These are phyloP conservation scores for Dasypolia templi DNA, from an alignment of 2,888 invertebrate genomes.

Conservation along the genomic window DNA sequence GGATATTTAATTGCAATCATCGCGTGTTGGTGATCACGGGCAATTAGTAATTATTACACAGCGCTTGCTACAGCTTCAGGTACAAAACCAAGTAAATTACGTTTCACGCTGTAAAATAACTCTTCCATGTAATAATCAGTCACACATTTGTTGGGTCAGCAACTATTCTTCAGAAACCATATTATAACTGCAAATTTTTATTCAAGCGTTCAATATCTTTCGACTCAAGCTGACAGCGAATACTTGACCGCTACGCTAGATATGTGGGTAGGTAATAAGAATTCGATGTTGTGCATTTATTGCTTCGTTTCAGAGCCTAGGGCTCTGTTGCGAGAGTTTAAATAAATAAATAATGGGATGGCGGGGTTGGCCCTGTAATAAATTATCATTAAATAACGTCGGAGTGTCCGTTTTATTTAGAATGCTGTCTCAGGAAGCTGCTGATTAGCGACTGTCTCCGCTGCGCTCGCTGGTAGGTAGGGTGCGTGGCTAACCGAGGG, in stretches of 20 bases:
- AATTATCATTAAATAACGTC: constrained; percentile 38
- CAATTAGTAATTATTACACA: not conserved
- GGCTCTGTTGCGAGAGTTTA: constrained; percentile 1
- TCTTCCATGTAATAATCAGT: constrained; percentile 13
- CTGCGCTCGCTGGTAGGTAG: constrained; percentile 2
- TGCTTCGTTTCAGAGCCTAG: not conserved
- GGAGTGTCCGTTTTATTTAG: constrained; percentile 30
- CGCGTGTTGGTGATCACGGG: not conserved
- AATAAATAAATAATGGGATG: constrained; percentile 17
- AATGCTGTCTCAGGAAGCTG: constrained; percentile 34
- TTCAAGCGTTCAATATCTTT: constrained; percentile 37
- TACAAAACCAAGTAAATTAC: not conserved
- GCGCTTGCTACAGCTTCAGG: not conserved
- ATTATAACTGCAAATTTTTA: constrained; percentile 32
- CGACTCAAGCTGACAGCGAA: constrained; percentile 4
- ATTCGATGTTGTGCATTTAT: constrained; percentile 7
- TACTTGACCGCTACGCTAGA: constrained; percentile 30
- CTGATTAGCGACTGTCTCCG: constrained; percentile 33
- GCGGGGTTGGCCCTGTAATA: constrained; percentile 7
- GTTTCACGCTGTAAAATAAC: constrained; percentile 11
- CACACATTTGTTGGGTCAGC: constrained; percentile 14
- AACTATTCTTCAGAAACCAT: constrained; percentile 34
- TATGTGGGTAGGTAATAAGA: constrained; percentile 1
- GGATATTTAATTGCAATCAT: not conserved
- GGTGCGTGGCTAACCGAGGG: constrained; percentile 18